Conservation (phyloP, 2,113 vertebrate species). For the Dasyornis broadbenti region DNA sequence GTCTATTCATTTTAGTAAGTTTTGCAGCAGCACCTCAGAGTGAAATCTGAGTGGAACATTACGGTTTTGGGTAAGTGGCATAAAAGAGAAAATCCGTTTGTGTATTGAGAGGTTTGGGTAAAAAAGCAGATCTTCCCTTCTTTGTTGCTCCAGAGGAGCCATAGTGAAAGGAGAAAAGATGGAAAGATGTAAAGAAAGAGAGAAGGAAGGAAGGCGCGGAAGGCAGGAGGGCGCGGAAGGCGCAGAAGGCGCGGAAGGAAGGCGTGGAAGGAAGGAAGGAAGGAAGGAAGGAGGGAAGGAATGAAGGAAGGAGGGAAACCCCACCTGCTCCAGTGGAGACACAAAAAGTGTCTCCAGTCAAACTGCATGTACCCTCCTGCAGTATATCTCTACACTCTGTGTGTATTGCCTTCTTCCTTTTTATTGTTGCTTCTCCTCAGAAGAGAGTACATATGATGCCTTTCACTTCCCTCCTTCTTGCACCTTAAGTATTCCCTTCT, state of each 20-base stretch:
- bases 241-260: no score
- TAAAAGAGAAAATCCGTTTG: neutral
- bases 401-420: neutral
- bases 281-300: neutral
- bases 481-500: neutral
- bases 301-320: neutral
- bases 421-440: neutral
- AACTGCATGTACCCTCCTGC: fast-evolving
- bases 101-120: neutral
- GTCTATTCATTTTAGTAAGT: neutral
- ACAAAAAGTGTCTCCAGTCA: neutral
- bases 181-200: neutral
- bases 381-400: neutral
- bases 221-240: no score
- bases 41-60: neutral
- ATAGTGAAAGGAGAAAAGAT: neutral
- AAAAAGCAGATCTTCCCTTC: neutral
- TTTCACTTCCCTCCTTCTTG: neutral
- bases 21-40: neutral
- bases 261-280: neutral
- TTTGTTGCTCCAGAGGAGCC: neutral
- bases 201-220: neutral
- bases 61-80: neutral
- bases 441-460: neutral
- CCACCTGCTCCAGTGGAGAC: neutral